Evolutionary conservation across 2,888 invertebrate species (phyloP).

Genomic region (Dioctria rufipes): DNA sequence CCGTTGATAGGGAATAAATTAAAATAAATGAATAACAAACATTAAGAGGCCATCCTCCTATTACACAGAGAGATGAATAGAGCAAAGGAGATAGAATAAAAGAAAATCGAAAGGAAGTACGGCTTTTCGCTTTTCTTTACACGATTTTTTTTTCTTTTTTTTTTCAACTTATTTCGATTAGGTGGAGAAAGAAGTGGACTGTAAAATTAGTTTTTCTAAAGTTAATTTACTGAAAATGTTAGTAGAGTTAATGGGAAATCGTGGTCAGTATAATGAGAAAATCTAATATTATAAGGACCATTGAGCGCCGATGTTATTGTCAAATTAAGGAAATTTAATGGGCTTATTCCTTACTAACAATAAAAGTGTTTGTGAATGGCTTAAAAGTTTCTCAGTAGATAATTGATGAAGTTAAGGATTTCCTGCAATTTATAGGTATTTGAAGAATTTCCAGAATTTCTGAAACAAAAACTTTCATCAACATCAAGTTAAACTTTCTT

Average conservation of each 20-base stretch:
- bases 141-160: too few relatives aligned
- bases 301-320: too few relatives aligned
- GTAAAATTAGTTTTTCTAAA: constrained; percentile 1
- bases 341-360: too few relatives aligned
- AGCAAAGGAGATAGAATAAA: background rate
- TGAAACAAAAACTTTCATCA: too few relatives aligned
- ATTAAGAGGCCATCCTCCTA: background rate
- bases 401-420: too few relatives aligned
- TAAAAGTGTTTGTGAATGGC: too few relatives aligned
- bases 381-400: too few relatives aligned
- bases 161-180: background rate
- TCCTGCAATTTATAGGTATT: too few relatives aligned
- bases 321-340: too few relatives aligned
- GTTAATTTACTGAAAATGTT: background rate
- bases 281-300: background rate
- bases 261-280: background rate
- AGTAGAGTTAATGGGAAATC: background rate
- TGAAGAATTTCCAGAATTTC: too few relatives aligned
- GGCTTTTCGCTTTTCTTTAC: background rate
- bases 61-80: too few relatives aligned
- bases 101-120: background rate
- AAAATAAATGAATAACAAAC: constrained; percentile 34
- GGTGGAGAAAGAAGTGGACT: background rate
- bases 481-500: too few relatives aligned
- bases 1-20: constrained; percentile 28